Evolutionary conservation across 2,888 invertebrate genomes (phyloP).

Genomic region (Heliconius charithonia): DNA sequence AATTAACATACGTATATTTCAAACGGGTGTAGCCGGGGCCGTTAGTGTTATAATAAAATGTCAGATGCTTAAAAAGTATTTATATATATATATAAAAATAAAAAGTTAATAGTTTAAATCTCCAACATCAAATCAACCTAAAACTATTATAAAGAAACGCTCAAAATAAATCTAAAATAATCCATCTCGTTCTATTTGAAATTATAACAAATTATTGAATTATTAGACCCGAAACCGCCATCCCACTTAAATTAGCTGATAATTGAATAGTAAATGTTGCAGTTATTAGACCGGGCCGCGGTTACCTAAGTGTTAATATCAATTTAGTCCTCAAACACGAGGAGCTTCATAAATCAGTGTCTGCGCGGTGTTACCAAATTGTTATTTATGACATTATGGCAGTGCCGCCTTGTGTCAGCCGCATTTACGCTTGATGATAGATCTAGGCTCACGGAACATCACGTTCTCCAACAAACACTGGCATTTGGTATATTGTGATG

Average conservation of each 20-base stretch:
- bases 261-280: constrained; percentile 6
- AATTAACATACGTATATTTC: no score
- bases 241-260: not conserved
- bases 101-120: no score
- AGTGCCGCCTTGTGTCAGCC: constrained; percentile 44
- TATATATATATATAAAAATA: no score
- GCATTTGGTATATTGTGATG: not conserved
- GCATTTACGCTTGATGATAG: constrained; percentile 44
- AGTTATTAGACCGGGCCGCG: not conserved
- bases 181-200: not conserved
- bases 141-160: no score
- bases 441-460: constrained; percentile 42
- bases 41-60: no score
- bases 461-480: constrained; percentile 28
- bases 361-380: constrained; percentile 39
- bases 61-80: no score
- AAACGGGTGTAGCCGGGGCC: no score
- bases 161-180: no score
- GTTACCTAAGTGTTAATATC: constrained; percentile 24
- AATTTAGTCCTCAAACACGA: constrained; percentile 23
- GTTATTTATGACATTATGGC: constrained; percentile 36
- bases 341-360: constrained; percentile 34
- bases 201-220: not conserved
- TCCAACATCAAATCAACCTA: no score
- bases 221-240: not conserved